Base-by-base conservation (phyloP, 2,113 vertebrate genomes). In the Oryzias curvinotus region DNA sequence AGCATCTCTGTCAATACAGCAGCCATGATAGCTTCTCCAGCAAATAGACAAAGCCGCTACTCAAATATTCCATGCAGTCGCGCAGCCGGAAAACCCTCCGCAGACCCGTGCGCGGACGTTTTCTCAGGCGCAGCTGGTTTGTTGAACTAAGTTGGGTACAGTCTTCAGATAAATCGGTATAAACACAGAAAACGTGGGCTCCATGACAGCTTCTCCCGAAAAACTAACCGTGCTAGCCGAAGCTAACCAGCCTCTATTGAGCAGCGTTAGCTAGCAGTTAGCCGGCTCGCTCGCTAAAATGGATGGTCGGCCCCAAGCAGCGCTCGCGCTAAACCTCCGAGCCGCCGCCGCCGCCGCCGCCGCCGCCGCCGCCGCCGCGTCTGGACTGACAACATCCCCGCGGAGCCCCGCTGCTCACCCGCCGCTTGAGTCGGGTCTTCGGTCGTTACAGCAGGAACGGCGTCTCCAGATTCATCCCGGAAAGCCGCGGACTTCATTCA, bases 401-500 rank as follows among this genome's bases (percentile, higher is more conserved):
- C 15, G 15, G 44, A 14, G 44, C 44, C 4, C 14, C 12, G 12
- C 15, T 14, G 14, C 44, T 46, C 15, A n/a, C 45, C 45, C 15
- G 16, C 5, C 5, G 15, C 77, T 65, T 47, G 54, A 62, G 44
- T 68, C 7, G 81, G 65, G 65, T 58, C 59, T 15, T 59, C 52
- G 17, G 72, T 14, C 25, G 65, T 82, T 78, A 86, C 58, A 77
- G 51, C 61, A 53, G n/a, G 52, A 57, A 84, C 75, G 21, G 21
- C 21, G 77, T 71, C 73, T 26, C 81, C 67, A 77, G 72, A 59
- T 68, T 81, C 89, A 90, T 92, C 59, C 71, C 56, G 73, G 28
- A 65, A 77, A 70, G 49, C 58, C 80, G 55, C 76, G 65, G 79
- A 64, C 73, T 89, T 86, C 85, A 85, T 90, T 90, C 84, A 89